phyloP scores from a whole-genome alignment of 2,113 vertebrate species.

The Rynchops niger region DNA sequence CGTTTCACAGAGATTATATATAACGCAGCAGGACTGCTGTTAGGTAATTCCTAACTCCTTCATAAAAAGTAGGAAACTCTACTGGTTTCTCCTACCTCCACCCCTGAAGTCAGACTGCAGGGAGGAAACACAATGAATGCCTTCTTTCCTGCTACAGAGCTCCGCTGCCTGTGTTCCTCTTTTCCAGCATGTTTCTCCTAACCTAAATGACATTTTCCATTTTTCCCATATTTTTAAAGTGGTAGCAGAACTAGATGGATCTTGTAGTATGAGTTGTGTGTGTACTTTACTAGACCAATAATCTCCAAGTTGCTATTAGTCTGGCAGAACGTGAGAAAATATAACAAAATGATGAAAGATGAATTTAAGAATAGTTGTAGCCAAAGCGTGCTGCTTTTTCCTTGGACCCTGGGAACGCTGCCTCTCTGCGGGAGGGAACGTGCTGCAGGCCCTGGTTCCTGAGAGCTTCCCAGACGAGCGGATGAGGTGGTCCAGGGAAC shows the following conservation, averaged over 20 bases:
- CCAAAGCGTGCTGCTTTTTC: background rate
- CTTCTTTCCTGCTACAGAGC: background rate
- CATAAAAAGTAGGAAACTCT: background rate
- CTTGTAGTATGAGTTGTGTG: background rate
- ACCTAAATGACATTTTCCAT: background rate
- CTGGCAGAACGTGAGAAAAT: background rate
- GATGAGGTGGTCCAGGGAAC: background rate
- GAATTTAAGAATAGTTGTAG: background rate
- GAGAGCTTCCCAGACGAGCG: background rate
- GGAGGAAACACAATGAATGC: background rate
- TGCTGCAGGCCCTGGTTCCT: background rate
- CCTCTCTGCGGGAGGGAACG: background rate
- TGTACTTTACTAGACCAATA: background rate
- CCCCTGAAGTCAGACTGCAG: background rate
- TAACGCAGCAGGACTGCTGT: background rate
- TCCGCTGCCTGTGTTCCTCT: background rate
- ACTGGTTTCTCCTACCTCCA: background rate
- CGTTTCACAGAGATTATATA: background rate
- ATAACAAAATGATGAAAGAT: background rate
- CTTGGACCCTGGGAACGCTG: background rate
- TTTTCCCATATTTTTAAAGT: background rate
- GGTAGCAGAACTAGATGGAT: background rate
- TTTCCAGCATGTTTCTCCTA: background rate
- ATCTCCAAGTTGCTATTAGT: background rate
- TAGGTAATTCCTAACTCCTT: background rate